Base-by-base conservation (phyloP, 2,113 vertebrate species). In the Rhinoderma darwinii region DNA sequence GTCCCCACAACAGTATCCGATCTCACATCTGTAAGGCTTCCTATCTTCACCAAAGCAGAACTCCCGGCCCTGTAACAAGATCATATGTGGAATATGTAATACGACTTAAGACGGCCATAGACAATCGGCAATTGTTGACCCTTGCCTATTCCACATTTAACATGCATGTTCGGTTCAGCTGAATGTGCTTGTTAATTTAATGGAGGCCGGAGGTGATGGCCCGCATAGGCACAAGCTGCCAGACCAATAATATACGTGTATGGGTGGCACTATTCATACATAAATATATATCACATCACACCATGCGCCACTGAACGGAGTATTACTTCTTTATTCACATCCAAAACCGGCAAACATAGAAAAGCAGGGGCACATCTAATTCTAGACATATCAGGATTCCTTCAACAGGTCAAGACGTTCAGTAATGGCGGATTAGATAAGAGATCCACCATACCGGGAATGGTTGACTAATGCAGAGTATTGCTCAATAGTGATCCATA, bases 1-100 rank as follows among this genome's bases (percentile, higher is more conserved):
- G 92, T 98, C 97, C 84, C 97, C 97, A 9, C 97, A 99, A 95
- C 97, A 99, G 94, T 98, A 97, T 18, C 97, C 97, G 0, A 96
- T 98, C 90, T 97, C 97, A 92, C 97, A 98, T 89, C 97, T 95
- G 92, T 98, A 99, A 75, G 96, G 96, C 83, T 95, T 95, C 88
- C 94, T 95, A 91, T 94, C 96, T 63, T 95, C 93, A 78, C 97
- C 96, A 7, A 96, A 95, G 91, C 97, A 98, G 92, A 95, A 95
- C 90, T 96, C 93, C 86, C 91, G 92, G 80, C 92, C 93, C 94
- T 94, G 91, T 63, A 84, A 90, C 88, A 81, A 89, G 90, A 81
- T 18, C 22, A 76, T 30, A 18, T 9, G 50, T 15, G 30, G 37
- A 32, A 82, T 9, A 1, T 63, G 79, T 41, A 22, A 72, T 44